Base-by-base conservation (phyloP, 2,113 vertebrate species). In the Pao palembangensis region DNA sequence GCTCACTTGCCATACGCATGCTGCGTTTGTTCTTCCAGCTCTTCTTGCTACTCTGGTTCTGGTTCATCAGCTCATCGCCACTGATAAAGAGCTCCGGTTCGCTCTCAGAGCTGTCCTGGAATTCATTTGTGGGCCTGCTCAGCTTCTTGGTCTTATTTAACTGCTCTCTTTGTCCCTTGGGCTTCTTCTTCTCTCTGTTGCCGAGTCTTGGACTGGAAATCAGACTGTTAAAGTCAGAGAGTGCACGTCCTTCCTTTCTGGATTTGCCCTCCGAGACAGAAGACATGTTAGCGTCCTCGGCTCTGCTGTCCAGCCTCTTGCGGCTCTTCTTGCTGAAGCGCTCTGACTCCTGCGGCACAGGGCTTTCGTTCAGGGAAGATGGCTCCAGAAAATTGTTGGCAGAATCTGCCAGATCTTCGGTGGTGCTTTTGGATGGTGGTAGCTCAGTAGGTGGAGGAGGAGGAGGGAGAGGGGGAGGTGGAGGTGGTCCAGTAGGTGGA, bases 101-200 rank as follows among this genome's bases (percentile, higher is more conserved):
- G 0, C 96, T 98, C 88, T 99, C 97, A 0, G 97, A 99, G 81
- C 97, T 99, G 76, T 99, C 97, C 89, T 98, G 96, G 87, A 98
- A 98, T 77, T 99, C 97, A 0, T 91, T 96, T 0, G 93, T 94
- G 0, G 93, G 98, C 83, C 97, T 93, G 76, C 91, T 97, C 73
- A 98, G 72, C 81, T 99, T 99, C 90, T 99, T 99, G 5, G 94
- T 91, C 80, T 98, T 98, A 54, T 95, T 91, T 47, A 87, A 84
- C 48, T 94, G 95, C 82, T 98, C 96, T 70, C 95, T 94, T 71
- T 94, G 95, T 54, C 92, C 94, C 75, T 98, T 99, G 18, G 93
- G 93, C 64, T 98, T 99, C 88, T 99, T 99, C 79, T 98, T 98
- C 69, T 98, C 97, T 46, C 96, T 91, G 57, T 93, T 91, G n/a